Conservation (phyloP, 2,797 vertebrate species). For the Pempheris klunzingeri region DNA sequence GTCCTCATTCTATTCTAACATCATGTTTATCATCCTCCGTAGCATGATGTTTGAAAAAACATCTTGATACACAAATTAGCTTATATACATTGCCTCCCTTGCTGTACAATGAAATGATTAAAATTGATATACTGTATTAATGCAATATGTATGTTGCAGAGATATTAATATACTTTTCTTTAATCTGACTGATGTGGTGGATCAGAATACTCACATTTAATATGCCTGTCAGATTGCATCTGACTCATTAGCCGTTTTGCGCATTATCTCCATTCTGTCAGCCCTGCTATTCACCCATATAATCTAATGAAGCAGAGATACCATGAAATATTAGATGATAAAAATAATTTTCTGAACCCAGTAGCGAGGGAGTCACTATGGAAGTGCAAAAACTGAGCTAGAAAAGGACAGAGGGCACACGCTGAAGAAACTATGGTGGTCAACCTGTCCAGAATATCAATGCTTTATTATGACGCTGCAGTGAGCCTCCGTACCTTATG, state of each 20-base stretch:
- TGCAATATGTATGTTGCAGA: slow-evolving; percentile 8
- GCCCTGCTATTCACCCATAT: slow-evolving; percentile 62
- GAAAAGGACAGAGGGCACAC: slow-evolving; percentile 17
- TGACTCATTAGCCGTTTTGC: slow-evolving; percentile 54
- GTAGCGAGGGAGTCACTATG: slow-evolving; percentile 5
- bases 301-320: slow-evolving; percentile 52
- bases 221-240: slow-evolving; percentile 55
- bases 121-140: slow-evolving; percentile 16
- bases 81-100: neutral
- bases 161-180: slow-evolving; percentile 23
- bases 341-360: slow-evolving; percentile 42
- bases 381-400: slow-evolving; percentile 19
- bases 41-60: neutral
- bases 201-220: slow-evolving; percentile 36
- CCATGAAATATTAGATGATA: slow-evolving; percentile 59
- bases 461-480: slow-evolving; percentile 47
- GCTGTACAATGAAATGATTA: neutral
- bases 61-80: neutral
- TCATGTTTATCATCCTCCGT: neutral
- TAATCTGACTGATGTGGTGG: slow-evolving; percentile 33
- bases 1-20: neutral
- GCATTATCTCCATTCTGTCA: slow-evolving; percentile 54
- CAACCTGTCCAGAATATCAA: slow-evolving; percentile 49
- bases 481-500: slow-evolving; percentile 48
- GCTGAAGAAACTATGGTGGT: slow-evolving; percentile 24